Base-by-base conservation (phyloP, 2,888 invertebrate species). In the Polietes domitor region DNA sequence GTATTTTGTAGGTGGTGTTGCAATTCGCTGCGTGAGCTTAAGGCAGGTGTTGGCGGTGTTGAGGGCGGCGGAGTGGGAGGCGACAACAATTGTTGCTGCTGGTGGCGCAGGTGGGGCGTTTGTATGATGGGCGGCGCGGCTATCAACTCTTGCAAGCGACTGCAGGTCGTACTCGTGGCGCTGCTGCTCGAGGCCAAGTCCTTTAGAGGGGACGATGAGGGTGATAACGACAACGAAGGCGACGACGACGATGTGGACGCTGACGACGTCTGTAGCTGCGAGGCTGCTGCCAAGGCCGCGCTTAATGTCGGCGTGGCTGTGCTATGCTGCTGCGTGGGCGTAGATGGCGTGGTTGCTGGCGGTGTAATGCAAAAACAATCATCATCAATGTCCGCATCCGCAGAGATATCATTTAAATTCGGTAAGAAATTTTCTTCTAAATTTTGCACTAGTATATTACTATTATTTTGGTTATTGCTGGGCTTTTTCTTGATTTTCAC, bases 401-500 rank as follows among this genome's bases (percentile, higher is more conserved):
- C 53, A 61, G 68, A 43, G 41, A 17, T 68, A 12, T 68, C 68
- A 68, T 41, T 68, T 68, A 68, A 41, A 24, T 43, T 68, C 15
- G 68, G 17, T 37, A 68, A 24, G 19, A 68, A 68, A 86, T 85
- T 83, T 74, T 87, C 86, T 70, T 78, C 81, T 55, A 81, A 71
- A 76, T 78, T 78, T 84, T 77, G 71, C 71, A 78, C 78, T 63
- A 81, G 75, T 81, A 63, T 77, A 74, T 75, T 41, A 68, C 28
- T 43, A 15, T 47, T 50, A 15, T 19, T 37, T n/a, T 37, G 32
- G 19, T 47, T 53, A 47, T 10, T 17, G 37, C 0, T 89, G 85
- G 88, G 88, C 89, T 92, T 92, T 91, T 92, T 92, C 88, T 92
- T 92, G 9, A 91, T 92, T 90, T 92, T 92, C 88, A 92, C 92